Conservation (phyloP, 2,888 invertebrate genomes). For the Drosophila cyrtoloma region DNA sequence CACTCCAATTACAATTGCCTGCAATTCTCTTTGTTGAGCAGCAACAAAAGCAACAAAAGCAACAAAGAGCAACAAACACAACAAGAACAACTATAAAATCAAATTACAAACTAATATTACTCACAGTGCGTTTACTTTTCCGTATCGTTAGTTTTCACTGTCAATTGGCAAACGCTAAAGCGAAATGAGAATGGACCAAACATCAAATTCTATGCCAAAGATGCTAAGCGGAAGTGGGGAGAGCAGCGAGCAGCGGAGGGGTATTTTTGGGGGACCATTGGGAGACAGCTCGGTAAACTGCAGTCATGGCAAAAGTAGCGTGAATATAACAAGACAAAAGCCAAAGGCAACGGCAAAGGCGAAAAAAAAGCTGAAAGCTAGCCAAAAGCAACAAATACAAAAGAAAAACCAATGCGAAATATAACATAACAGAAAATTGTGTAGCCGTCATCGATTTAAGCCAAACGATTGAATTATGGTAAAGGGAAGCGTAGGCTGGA, state of each 20-base stretch:
- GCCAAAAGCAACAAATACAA: constrained; percentile 49
- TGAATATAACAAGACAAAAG: constrained; percentile 68
- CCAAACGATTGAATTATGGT: constrained; percentile 43
- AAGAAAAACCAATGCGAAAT: constrained; percentile 32
- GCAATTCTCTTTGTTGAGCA: constrained; percentile 24
- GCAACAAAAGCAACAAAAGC: constrained; percentile 15
- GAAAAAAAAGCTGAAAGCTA: constrained; percentile 13
- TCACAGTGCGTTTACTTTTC: constrained; percentile 82
- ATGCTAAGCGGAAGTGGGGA: constrained; percentile 25
- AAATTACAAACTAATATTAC: constrained; percentile 82
- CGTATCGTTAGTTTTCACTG: constrained; percentile 83
- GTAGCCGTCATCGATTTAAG: constrained; percentile 78
- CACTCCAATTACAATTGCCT: constrained; percentile 49
- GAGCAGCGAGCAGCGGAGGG: neutral
- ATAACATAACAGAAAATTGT: constrained; percentile 57
- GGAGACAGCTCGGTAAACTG: constrained; percentile 50
- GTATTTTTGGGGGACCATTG: neutral
- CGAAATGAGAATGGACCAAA: constrained; percentile 49
- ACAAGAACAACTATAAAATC: constrained; percentile 61
- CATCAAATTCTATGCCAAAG: constrained; percentile 45
- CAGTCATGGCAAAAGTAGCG: constrained; percentile 57
- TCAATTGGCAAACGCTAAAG: constrained; percentile 74
- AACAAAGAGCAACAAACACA: constrained; percentile 11
- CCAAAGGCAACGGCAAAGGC: constrained; percentile 14
- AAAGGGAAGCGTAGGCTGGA: neutral